Evolutionary conservation across 2,797 vertebrate genomes (phyloP).

Genomic region (Clarias pachynema): DNA sequence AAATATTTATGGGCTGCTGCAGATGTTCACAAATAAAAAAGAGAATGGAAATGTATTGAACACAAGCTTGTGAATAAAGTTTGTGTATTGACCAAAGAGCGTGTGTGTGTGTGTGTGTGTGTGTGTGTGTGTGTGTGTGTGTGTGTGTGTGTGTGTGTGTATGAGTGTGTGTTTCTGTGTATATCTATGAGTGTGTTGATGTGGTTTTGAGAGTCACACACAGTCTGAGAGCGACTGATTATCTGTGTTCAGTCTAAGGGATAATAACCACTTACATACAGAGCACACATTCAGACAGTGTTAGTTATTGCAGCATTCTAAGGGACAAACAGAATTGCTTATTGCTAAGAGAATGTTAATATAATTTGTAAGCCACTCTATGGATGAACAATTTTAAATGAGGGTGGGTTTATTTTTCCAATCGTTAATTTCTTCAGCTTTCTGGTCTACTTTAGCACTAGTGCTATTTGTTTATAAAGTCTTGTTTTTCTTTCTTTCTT

Average conservation of each 20-base stretch:
- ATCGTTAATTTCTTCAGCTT: background rate
- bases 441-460: background rate
- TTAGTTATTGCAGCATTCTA: background rate
- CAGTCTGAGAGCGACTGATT: background rate
- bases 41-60: background rate
- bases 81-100: background rate
- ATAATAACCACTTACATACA: background rate
- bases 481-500: conserved; percentile 32
- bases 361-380: background rate
- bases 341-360: background rate
- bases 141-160: background rate
- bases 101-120: background rate
- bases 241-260: background rate
- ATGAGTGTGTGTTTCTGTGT: background rate
- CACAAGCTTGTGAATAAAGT: background rate
- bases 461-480: background rate
- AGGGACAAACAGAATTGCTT: background rate
- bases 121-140: background rate
- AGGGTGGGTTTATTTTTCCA: background rate
- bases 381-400: background rate
- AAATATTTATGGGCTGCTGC: background rate
- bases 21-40: background rate
- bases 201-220: background rate
- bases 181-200: background rate
- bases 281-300: background rate